Base-by-base conservation (phyloP, 1,140 invertebrate genomes). In the Melanaphis sacchari region DNA sequence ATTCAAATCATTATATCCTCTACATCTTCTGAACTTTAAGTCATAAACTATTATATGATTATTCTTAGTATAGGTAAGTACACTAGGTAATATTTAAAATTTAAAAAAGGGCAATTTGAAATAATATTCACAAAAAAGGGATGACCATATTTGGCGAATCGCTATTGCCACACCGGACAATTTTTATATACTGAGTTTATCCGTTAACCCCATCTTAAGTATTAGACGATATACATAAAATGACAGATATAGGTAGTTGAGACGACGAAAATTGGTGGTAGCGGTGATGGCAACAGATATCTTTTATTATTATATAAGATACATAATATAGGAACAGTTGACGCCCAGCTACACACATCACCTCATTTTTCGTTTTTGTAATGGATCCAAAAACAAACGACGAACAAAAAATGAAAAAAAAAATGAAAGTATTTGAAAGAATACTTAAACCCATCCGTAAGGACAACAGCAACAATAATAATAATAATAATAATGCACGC, bases 361-460 rank as follows among this genome's bases (percentile, higher is more conserved):
- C 89, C 66, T 0, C 52, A 36, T 46, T 36, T 38, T 76, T 66
- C 46, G n/a, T 66, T 91, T 91, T 40, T 59, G 38, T 91, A 76
- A 91, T 76, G 90, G 38, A 41, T 91, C 7, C 40, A 76, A 91
- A 90, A 59, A 90, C 49, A 54, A 90, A 54, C 40, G 24, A n/a
- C 18, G 4, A 31, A 59, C 18, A 59, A 90, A 90, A n/a, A n/a
- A n/a, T n/a, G n/a, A n/a, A n/a, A n/a, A 46, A 85, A 84, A 66
- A 59, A 54, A 7, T 9, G 11, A 59, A 59, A 76, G 15, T 76
- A 76, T 76, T n/a, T n/a, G 31, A 76, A 76, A 76, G 59, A 76
- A 76, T 76, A n/a, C 59, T 76, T 76, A n/a, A 76, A 76, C 15
- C n/a, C n/a, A 36, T 15, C 31, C 31, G 15, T 76, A 21, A 76